These are phyloP conservation scores for Ricordea florida DNA, from an alignment of 92 coral and sea anemone genomes.

Conservation along the genomic window DNA sequence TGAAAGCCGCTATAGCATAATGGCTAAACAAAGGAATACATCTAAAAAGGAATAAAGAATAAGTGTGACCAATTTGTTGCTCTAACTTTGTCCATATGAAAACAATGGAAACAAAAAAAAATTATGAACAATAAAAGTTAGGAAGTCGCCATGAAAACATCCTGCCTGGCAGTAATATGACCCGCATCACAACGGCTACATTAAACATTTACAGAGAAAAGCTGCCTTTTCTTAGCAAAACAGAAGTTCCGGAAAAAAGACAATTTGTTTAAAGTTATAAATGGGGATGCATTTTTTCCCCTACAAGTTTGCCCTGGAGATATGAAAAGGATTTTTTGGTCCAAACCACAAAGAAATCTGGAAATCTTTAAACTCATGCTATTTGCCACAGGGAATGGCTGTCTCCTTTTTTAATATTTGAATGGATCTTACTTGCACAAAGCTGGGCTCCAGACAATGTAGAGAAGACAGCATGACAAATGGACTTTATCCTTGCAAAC, in stretches of 20 bases:
- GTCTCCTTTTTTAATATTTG: conserved; percentile 3
- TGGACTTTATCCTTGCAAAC: conserved; percentile 6
- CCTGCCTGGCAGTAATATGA: too few species aligned
- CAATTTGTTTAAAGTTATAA: neutral
- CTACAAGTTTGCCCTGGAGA: neutral
- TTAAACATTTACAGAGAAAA: too few species aligned
- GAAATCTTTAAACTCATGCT: conserved; percentile 2
- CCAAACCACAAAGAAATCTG: neutral
- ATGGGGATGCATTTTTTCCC: conserved; percentile 7
- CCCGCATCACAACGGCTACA: too few species aligned
- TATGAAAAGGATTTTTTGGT: neutral
- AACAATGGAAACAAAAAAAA: too few species aligned
- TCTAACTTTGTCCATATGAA: too few species aligned
- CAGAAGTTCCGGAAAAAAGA: neutral
- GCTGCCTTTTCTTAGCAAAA: too few species aligned
- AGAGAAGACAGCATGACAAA: conserved; percentile 21
- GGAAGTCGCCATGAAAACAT: too few species aligned
- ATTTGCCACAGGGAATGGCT: conserved; percentile 17
- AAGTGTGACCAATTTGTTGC: too few species aligned
- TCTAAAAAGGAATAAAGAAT: too few species aligned
- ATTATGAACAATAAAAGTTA: too few species aligned
- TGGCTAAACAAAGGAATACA: too few species aligned
- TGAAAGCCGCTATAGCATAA: too few species aligned
- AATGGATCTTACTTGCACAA: conserved; percentile 8
- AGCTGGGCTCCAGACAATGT: neutral